Conservation (phyloP, 2,888 invertebrate genomes). For the Drosophila kokeensis region DNA sequence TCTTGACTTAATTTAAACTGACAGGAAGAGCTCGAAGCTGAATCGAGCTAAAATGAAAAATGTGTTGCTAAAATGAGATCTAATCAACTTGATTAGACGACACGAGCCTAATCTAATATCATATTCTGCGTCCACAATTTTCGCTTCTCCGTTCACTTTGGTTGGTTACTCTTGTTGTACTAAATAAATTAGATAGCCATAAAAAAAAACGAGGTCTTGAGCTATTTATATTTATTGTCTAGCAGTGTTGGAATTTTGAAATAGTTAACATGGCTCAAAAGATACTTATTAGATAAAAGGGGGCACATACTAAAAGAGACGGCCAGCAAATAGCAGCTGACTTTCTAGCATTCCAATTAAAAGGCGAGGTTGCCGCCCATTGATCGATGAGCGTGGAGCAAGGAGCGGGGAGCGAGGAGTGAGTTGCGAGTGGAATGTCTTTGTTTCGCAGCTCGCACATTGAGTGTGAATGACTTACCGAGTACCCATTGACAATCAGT, state of each 20-base stretch:
- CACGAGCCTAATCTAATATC: background rate
- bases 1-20: background rate
- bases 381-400: constrained; percentile 23
- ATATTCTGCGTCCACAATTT: background rate
- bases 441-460: constrained; percentile 24
- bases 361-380: constrained; percentile 21
- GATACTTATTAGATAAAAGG: constrained; percentile 22
- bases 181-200: constrained; percentile 15
- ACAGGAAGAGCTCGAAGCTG: background rate
- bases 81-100: background rate
- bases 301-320: background rate
- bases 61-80: background rate
- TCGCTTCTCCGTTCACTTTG: background rate
- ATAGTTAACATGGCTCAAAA: constrained; percentile 36
- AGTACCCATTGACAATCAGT: background rate
- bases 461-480: background rate
- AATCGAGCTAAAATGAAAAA: background rate
- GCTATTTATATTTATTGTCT: constrained; percentile 49
- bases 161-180: background rate
- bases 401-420: no score
- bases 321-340: background rate
- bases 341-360: constrained; percentile 23
- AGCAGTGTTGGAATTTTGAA: constrained; percentile 37
- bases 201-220: constrained; percentile 8
- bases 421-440: constrained; percentile 18